Percentiles rank a stretch among this genome's conserved stretches.
Evolutionary conservation across 1,140 invertebrate species (phyloP).

Genomic region (Drosophila watanabei): DNA sequence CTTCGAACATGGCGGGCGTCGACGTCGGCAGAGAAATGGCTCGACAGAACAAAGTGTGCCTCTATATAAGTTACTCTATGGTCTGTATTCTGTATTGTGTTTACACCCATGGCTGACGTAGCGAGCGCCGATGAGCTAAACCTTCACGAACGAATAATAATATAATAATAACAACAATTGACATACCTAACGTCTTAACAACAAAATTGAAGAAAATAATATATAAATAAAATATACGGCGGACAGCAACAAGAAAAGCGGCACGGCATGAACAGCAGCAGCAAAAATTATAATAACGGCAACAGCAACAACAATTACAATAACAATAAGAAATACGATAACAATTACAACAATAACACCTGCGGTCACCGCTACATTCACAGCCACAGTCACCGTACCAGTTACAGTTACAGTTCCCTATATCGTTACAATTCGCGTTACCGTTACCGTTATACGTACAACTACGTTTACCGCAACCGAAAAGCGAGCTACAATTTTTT

Average conservation of each 20-base stretch:
- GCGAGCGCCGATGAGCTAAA: conserved; percentile 66
- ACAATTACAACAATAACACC: conserved; percentile 18
- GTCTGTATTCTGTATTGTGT: conserved; percentile 82
- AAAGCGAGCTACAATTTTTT: conserved; percentile 59
- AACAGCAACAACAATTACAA: conserved; percentile 32
- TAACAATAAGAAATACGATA: conserved; percentile 15
- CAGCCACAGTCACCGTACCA: background rate
- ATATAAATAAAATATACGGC: background rate
- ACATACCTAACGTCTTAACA: conserved; percentile 1
- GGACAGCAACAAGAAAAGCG: conserved; percentile 12
- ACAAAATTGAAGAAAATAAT: conserved; percentile 17
- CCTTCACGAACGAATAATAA: conserved; percentile 57
- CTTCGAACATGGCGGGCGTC: background rate
- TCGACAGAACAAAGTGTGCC: background rate
- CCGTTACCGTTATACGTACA: conserved; percentile 24
- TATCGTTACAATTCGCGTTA: conserved; percentile 9
- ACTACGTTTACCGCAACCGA: conserved; percentile 18
- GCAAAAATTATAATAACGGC: conserved; percentile 20
- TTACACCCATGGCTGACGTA: conserved; percentile 85
- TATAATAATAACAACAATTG: conserved; percentile 31
- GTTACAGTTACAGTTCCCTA: conserved; percentile 5
- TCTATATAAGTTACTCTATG: conserved; percentile 8
- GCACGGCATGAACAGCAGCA: conserved; percentile 32
- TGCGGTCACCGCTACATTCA: conserved; percentile 8
- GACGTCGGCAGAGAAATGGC: background rate